These are phyloP conservation scores for Aporophyla lueneburgensis DNA, from an alignment of 2,888 invertebrate genomes.

Conservation along the genomic window DNA sequence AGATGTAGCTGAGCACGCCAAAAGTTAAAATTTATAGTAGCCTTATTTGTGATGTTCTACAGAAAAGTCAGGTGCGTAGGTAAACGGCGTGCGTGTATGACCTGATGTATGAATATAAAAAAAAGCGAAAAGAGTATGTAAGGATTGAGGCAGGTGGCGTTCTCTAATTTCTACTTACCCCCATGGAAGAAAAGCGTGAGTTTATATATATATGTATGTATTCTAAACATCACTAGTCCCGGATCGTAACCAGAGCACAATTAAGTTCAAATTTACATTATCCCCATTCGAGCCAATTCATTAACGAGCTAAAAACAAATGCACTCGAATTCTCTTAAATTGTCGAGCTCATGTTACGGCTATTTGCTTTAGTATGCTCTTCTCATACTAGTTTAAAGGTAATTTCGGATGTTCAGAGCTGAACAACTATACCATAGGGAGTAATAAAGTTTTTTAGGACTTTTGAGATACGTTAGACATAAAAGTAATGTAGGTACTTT, in stretches of 20 bases:
- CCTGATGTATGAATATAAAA: too few relatives aligned
- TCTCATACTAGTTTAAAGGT: conserved; percentile 23
- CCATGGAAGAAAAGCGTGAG: too few relatives aligned
- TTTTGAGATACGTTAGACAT: background rate
- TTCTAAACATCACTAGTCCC: background rate
- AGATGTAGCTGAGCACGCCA: too few relatives aligned
- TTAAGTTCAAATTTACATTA: conserved; percentile 23
- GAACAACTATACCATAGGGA: conserved; percentile 39
- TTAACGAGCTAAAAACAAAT: conserved; percentile 48
- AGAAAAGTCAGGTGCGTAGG: too few relatives aligned
- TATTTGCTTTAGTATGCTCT: conserved; percentile 8
- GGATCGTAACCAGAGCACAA: background rate
- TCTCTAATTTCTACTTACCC: too few relatives aligned
- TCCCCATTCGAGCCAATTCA: conserved; percentile 23
- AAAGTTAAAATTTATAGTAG: too few relatives aligned
- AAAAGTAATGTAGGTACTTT: background rate
- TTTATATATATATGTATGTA: too few relatives aligned
- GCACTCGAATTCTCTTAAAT: conserved; percentile 44
- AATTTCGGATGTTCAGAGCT: conserved; percentile 30
- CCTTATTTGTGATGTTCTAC: too few relatives aligned
- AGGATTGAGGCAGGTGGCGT: too few relatives aligned
- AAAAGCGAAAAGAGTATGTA: too few relatives aligned
- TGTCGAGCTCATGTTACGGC: conserved; percentile 5
- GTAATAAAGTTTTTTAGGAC: conserved; percentile 5
- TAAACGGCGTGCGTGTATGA: too few relatives aligned